Percentiles rank a stretch among this genome's conserved stretches.
These are phyloP conservation scores for Microtus oregoni DNA, from an alignment of 2,113 vertebrate genomes.

Conservation along the genomic window DNA sequence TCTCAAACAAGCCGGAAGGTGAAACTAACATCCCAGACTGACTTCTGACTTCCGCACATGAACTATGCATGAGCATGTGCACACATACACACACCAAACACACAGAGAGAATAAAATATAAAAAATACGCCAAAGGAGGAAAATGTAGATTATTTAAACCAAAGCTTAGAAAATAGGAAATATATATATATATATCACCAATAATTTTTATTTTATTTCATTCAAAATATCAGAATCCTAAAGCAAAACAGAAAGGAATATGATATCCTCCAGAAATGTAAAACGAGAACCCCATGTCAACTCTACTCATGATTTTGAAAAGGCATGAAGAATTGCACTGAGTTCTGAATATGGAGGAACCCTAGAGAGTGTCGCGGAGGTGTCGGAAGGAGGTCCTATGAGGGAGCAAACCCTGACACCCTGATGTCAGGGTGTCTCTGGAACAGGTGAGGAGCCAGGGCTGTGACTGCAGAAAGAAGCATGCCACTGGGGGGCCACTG, in stretches of 20 bases:
- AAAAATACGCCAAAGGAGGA: not conserved
- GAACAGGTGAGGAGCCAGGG: not conserved
- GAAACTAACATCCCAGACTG: not conserved
- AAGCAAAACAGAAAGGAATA: not conserved
- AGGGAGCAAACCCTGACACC: not conserved
- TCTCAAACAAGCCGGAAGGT: not conserved
- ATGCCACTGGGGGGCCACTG: not conserved
- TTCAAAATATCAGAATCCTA: slow-evolving; percentile 40
- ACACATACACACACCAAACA: not conserved
- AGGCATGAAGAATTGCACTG: not conserved
- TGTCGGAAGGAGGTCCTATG: not conserved
- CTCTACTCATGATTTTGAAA: slow-evolving; percentile 7
- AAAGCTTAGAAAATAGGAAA: not conserved
- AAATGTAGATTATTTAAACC: slow-evolving; percentile 26
- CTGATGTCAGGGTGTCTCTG: not conserved
- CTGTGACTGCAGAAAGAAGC: not conserved
- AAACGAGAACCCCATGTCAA: not conserved
- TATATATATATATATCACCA: not conserved
- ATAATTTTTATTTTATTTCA: not conserved
- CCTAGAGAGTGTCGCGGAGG: not conserved
- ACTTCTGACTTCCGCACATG: not conserved
- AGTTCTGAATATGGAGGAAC: not conserved
- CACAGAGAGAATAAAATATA: not conserved
- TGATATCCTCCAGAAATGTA: not conserved
- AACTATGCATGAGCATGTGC: not conserved